Base-by-base conservation (phyloP, 2,797 vertebrate genomes). In the Acanthurus tractus region DNA sequence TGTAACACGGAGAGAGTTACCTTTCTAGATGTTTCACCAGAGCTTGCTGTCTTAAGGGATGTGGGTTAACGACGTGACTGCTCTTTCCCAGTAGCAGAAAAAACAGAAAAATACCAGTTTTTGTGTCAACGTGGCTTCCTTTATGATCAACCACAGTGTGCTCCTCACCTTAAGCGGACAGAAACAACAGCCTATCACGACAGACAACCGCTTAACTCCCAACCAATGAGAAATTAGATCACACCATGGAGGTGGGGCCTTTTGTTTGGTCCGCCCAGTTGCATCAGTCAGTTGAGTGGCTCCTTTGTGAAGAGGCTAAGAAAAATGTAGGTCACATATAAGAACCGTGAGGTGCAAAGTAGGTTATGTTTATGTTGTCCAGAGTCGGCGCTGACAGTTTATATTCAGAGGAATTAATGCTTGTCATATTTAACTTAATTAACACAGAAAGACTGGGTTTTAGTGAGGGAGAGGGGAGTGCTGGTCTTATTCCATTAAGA, bases 81-180 rank as follows among this genome's bases (percentile, higher is more conserved):
- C 59, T 23, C 61, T 72, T 54, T 20, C n/a, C 56, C 40, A 8
- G 53, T 14, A 54, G 36, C 2, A 36, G 2, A 66, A 36, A 57
- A 55, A 23, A 2, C 6, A 7, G 4, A 59, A 69, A 69, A 80
- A 36, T 3, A 69, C 56, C 2, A 38, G 25, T 29, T 36, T 69
- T 64, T 12, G 53, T 91, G 94, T 94, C 89, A 95, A 96, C 95
- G 94, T 95, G 95, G 94, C 95, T 94, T 83, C 83, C 76, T 55
- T 34, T 53, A n/a, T 20, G 36, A 48, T 53, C 56, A 18, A 23
- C 53, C 59, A 49, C 49, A 42, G 70, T 57, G 69, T 56, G 57
- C 38, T 8, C 3, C 44, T 0, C 0, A 1, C 25, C 6, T 3
- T 10, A 67, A 8, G 86, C 2, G 0, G 82, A 79, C 61, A 65